These are phyloP conservation scores for Cuculus canorus DNA, from an alignment of 2,797 vertebrate species.

Conservation along the genomic window DNA sequence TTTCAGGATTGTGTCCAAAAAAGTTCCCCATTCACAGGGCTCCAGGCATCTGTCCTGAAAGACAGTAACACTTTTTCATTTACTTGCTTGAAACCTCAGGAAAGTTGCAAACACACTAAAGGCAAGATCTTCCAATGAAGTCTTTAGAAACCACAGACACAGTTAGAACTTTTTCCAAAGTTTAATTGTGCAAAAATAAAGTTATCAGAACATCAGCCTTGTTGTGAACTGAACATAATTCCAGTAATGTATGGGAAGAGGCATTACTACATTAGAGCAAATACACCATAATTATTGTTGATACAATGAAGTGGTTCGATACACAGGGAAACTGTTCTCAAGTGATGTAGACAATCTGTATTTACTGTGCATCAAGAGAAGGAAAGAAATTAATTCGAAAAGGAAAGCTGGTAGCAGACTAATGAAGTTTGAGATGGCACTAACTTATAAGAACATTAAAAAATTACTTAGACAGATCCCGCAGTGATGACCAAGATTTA, in stretches of 20 bases:
- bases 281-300: not conserved
- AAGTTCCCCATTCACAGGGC: not conserved
- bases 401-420: not conserved
- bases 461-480: not conserved
- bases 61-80: not conserved
- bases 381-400: not conserved
- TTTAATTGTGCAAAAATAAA: constrained; percentile 48
- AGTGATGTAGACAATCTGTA: not conserved
- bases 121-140: not conserved
- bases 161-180: not conserved
- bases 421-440: not conserved
- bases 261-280: not conserved
- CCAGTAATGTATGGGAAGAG: not conserved
- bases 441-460: not conserved
- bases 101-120: not conserved
- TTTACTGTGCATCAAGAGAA: not conserved
- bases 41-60: not conserved
- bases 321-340: not conserved
- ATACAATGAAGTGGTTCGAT: not conserved
- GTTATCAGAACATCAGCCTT: not conserved
- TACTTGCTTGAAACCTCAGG: not conserved
- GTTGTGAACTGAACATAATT: not conserved
- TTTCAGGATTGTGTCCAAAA: not conserved
- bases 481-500: not conserved
- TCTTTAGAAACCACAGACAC: not conserved